Evolutionary conservation across 2,797 vertebrate species (phyloP), one percentile per base, ranked within the genome.

Genomic region (Lycodopsis pacificus): DNA sequence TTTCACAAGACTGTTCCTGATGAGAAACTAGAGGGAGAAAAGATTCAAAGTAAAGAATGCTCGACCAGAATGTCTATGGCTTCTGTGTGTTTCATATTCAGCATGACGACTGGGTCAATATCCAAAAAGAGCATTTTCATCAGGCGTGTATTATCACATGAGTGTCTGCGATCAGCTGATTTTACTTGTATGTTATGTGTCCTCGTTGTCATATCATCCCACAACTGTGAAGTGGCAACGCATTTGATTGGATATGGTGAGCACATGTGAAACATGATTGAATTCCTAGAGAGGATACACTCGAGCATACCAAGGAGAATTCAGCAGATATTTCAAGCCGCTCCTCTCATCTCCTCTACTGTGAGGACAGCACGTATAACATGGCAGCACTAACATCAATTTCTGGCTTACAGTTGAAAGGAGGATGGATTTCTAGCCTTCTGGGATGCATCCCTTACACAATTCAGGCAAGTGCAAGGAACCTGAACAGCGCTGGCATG

Each of bases 361-460:
- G 82, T 79, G 85, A 81, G 81, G 88, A 90, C 73, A 86, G 86
- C 87, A 90, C 84, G 68, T 88, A 90, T 80, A 86, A 91, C 88
- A 90, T 85, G 64, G 84, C 81, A 84, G 89, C 81, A 40, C 88
- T 92, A 91, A 93, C 91, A 92, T 90, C 87, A 88, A 91, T 92
- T 92, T 92, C 83, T 87, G 78, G 84, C 89, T 89, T 88, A 90
- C 85, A 82, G 87, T 84, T 87, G 54, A 89, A 86, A 88, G 77
- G 61, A 89, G 86, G 90, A 90, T 90, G 76, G 84, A 89, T 90
- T 90, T 22, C 74, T 79, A 69, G 78, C 81, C 87, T 89, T 89
- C 81, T 86, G 89, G 85, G 89, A 92, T 89, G 75, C 79, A 84
- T 83, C 48, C 58, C 66, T 85, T 88, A 91, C 89, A 89, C 83